Evolutionary conservation across 2,888 invertebrate genomes (phyloP).

Genomic region (Chesias legatella): DNA sequence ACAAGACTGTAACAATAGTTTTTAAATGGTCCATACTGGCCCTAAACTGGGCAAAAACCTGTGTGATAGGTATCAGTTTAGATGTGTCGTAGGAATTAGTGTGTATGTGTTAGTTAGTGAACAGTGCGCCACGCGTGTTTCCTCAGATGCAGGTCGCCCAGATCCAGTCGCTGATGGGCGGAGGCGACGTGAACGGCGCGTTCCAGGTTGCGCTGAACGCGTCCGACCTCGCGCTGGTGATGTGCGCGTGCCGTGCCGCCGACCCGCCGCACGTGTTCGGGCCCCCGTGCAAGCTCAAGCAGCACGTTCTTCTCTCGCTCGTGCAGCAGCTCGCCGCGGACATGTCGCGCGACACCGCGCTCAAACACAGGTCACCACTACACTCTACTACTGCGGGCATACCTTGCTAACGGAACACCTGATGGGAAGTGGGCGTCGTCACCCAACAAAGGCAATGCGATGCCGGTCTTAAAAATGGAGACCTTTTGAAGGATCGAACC

Average conservation of each 20-base stretch:
- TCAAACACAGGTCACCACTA: constrained; percentile 58
- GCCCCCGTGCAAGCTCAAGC: constrained; percentile 86
- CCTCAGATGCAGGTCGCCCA: constrained; percentile 83
- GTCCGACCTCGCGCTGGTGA: constrained; percentile 92
- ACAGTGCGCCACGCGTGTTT: not conserved
- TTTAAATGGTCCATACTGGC: no score
- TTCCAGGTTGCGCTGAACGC: constrained; percentile 95
- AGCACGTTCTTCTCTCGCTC: constrained; percentile 94
- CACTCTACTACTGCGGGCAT: no score
- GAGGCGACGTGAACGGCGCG: constrained; percentile 91
- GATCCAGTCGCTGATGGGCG: constrained; percentile 83
- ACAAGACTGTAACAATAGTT: no score
- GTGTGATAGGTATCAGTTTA: no score
- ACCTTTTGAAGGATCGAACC: no score
- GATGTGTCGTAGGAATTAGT: no score
- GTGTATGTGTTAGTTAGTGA: not conserved
- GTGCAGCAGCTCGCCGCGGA: constrained; percentile 97
- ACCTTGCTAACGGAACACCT: no score
- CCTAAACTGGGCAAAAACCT: no score
- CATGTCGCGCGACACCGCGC: constrained; percentile 86
- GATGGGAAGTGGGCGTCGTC: no score
- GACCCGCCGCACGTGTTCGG: constrained; percentile 90
- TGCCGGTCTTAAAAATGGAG: no score
- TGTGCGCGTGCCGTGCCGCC: constrained; percentile 92
- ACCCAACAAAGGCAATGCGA: no score